Percentiles rank a stretch among this genome's conserved stretches.
Evolutionary conservation across 2,888 invertebrate genomes (phyloP).

Genomic region (Melinaea menophilus): DNA sequence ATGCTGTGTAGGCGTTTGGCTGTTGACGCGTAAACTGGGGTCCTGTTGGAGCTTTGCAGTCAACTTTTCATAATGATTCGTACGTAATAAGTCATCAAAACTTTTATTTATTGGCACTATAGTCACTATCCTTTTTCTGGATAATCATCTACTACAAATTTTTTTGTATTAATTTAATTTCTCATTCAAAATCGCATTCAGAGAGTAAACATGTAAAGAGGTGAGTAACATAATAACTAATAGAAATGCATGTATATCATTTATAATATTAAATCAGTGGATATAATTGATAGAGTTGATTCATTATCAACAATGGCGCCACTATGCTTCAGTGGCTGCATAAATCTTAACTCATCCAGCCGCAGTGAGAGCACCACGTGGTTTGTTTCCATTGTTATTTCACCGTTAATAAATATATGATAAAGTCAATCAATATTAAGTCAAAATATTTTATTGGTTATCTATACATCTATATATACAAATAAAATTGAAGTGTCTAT

Average conservation of each 20-base stretch:
- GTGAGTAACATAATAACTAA: too few species aligned
- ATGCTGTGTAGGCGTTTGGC: constrained; percentile 27
- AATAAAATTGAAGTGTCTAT: too few species aligned
- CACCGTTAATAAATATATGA: too few species aligned
- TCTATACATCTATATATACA: too few species aligned
- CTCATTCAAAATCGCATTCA: too few species aligned
- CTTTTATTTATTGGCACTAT: too few species aligned
- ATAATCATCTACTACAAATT: too few species aligned
- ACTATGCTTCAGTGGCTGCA: constrained; percentile 32
- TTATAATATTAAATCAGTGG: constrained; percentile 14
- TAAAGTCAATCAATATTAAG: too few species aligned
- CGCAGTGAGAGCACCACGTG: constrained; percentile 34
- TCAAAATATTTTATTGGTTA: too few species aligned
- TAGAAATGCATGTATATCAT: too few species aligned
- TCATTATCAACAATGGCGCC: constrained; percentile 30
- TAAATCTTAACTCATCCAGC: constrained; percentile 29
- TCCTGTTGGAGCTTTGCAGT: constrained; percentile 9
- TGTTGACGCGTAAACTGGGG: constrained; percentile 25
- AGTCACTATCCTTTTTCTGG: not conserved
- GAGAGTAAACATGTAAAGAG: too few species aligned
- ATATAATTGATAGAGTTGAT: constrained; percentile 25
- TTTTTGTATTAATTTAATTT: too few species aligned
- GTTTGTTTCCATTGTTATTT: constrained; percentile 25
- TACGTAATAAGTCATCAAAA: not conserved
- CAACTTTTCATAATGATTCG: not conserved